Evolutionary conservation across 2,888 invertebrate species (phyloP).

Genomic region (Sminthurinus aureus): DNA sequence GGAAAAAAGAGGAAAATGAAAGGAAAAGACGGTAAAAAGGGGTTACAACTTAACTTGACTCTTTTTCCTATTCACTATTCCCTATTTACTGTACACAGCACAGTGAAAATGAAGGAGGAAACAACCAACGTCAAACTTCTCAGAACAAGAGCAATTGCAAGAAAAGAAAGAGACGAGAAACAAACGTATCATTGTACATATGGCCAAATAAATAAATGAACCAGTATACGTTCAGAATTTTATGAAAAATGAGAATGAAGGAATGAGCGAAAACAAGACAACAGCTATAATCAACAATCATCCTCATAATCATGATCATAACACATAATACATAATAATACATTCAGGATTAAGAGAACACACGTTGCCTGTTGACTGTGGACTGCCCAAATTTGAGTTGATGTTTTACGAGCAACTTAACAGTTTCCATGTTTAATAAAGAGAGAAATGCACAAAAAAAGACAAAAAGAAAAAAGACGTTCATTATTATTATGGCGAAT

Average conservation of each 20-base stretch:
- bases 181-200: background rate
- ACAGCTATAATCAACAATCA: no score
- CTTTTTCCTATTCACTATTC: no score
- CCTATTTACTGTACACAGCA: no score
- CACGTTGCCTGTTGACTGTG: no score
- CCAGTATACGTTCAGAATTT: background rate
- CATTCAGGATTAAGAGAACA: background rate
- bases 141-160: background rate
- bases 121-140: background rate
- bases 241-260: background rate
- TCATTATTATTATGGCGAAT: no score
- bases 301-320: no score
- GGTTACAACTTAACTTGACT: no score
- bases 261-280: no score
- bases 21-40: no score
- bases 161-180: background rate
- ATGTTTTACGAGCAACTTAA: background rate
- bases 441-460: background rate
- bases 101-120: no score
- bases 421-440: background rate
- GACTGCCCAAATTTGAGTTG: conserved; percentile 14
- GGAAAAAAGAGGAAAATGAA: background rate
- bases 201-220: no score
- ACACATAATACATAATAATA: conserved; percentile 2
- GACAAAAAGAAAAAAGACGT: background rate